Conservation (phyloP, 2,888 invertebrate genomes). For the Keiferia lycopersicella region DNA sequence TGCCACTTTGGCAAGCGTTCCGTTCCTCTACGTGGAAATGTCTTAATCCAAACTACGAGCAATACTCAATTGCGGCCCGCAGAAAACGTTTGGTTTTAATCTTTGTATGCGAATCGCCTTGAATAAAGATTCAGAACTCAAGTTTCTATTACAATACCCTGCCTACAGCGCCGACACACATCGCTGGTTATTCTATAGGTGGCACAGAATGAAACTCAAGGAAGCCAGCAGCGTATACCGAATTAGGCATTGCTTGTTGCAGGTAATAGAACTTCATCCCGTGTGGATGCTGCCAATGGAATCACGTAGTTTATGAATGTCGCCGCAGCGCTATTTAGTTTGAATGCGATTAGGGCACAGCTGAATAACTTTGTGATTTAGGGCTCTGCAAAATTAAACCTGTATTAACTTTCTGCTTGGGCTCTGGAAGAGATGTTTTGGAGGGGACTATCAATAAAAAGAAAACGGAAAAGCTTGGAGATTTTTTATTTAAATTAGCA, state of each 20-base stretch:
- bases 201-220: too few relatives aligned
- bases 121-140: not conserved
- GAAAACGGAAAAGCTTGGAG: not conserved
- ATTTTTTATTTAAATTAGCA: not conserved
- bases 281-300: slow-evolving; percentile 1
- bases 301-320: slow-evolving; percentile 12
- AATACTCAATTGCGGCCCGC: slow-evolving; percentile 14
- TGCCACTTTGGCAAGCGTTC: slow-evolving; percentile 7
- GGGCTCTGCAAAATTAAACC: not conserved
- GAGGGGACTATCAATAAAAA: not conserved
- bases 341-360: not conserved
- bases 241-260: too few relatives aligned
- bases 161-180: too few relatives aligned
- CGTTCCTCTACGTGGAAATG: slow-evolving; percentile 44
- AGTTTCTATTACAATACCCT: too few relatives aligned
- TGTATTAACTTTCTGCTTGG: too few relatives aligned
- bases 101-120: slow-evolving; percentile 16
- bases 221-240: too few relatives aligned
- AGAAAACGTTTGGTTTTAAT: slow-evolving; percentile 16
- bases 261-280: not conserved
- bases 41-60: slow-evolving; percentile 65
- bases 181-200: too few relatives aligned
- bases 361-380: not conserved
- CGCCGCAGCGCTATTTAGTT: slow-evolving; percentile 3
- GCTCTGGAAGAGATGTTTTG: not conserved